Evolutionary conservation across 1,140 invertebrate species (phyloP).

Genomic region (Psilanteris sp.): DNA sequence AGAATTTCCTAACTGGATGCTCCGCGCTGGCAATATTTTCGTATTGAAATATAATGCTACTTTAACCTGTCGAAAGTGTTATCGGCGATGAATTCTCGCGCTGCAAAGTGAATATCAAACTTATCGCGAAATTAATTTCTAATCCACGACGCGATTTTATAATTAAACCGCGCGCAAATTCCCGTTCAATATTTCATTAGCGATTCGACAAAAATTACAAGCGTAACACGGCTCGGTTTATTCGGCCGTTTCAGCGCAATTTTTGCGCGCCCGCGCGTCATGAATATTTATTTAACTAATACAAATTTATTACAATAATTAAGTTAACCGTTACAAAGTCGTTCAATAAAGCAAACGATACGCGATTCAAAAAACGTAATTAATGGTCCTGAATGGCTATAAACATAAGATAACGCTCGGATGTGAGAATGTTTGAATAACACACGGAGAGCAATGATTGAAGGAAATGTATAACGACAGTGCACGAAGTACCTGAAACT

Average conservation of each 20-base stretch:
- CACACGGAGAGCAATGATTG: slow-evolving; percentile 41
- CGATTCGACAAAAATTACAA: too few relatives aligned
- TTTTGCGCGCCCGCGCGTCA: not conserved
- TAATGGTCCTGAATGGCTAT: slow-evolving; percentile 28
- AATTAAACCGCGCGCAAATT: slow-evolving; percentile 9
- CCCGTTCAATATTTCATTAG: not conserved
- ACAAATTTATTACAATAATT: slow-evolving; percentile 54
- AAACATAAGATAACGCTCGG: slow-evolving; percentile 47
- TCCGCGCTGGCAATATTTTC: slow-evolving; percentile 5
- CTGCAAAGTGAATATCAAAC: not conserved
- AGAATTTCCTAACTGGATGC: slow-evolving; percentile 11
- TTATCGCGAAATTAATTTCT: slow-evolving; percentile 1
- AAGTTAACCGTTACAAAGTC: slow-evolving; percentile 56
- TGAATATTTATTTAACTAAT: slow-evolving; percentile 51
- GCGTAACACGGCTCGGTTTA: too few relatives aligned
- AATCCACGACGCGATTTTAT: slow-evolving; percentile 10
- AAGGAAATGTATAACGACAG: slow-evolving; percentile 49
- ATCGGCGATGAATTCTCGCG: not conserved
- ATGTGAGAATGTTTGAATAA: slow-evolving; percentile 55
- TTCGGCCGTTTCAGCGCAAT: not conserved
- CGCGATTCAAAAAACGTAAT: slow-evolving; percentile 36
- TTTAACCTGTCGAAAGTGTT: slow-evolving; percentile 4
- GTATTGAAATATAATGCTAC: slow-evolving; percentile 11
- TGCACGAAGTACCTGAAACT: slow-evolving; percentile 20
- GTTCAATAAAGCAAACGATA: slow-evolving; percentile 37